These are phyloP conservation scores for Cephalopachus bancanus DNA, from an alignment of 2,797 vertebrate genomes.

Conservation along the genomic window DNA sequence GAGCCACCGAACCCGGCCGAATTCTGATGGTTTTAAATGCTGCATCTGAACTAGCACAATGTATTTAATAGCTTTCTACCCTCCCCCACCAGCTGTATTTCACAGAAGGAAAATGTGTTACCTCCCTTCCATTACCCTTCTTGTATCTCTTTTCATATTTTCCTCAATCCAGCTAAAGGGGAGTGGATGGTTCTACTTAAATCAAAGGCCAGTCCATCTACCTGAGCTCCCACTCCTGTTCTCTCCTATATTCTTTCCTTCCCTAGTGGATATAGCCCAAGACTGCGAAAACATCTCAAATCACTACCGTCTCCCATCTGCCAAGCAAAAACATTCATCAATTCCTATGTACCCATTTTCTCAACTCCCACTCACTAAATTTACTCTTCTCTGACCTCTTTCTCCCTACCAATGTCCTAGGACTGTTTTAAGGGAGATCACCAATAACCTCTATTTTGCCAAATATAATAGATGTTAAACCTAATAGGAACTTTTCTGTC, in stretches of 20 bases:
- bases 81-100: not conserved
- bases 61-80: not conserved
- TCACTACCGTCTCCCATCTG: not conserved
- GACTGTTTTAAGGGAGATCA: not conserved
- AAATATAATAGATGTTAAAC: not conserved
- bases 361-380: not conserved
- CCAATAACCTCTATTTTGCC: not conserved
- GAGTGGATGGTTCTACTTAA: not conserved
- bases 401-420: not conserved
- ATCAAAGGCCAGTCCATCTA: not conserved
- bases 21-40: not conserved
- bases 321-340: not conserved
- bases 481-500: not conserved
- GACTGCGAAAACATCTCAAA: not conserved
- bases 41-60: not conserved
- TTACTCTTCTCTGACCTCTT: not conserved
- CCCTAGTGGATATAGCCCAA: not conserved
- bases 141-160: not conserved
- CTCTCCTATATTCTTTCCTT: not conserved
- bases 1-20: not conserved
- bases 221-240: not conserved
- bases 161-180: not conserved
- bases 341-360: not conserved
- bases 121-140: not conserved
- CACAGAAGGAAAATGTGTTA: not conserved